Evolutionary conservation across 2,888 invertebrate species (phyloP).

Genomic region (Dicyrtoma fusca): DNA sequence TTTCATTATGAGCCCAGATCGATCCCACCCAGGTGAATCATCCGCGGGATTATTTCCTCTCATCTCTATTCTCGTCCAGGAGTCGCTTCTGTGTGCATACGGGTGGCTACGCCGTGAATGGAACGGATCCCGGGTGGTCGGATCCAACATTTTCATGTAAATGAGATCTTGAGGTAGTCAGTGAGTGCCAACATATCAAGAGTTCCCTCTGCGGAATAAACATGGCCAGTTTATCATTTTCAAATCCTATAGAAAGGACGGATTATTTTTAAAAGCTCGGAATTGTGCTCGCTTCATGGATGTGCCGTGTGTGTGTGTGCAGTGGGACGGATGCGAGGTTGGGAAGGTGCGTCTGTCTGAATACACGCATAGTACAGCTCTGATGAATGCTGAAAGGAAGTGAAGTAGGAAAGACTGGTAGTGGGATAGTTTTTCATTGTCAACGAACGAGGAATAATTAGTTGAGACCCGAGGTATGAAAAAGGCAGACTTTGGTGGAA

Average conservation of each 20-base stretch:
- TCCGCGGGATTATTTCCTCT: constrained; percentile 17
- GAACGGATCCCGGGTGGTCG: constrained; percentile 34
- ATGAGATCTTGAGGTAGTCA: constrained; percentile 5
- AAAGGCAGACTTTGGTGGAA: constrained; percentile 9
- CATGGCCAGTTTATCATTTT: neutral
- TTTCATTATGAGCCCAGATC: constrained; percentile 21
- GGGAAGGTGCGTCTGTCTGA: neutral
- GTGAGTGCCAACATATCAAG: neutral
- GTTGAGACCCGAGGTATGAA: constrained; percentile 12
- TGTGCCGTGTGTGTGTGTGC: neutral
- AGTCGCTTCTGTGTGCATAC: neutral
- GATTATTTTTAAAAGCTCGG: neutral
- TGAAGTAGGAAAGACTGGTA: constrained; percentile 8
- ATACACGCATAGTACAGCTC: too few species aligned
- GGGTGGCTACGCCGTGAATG: constrained; percentile 13
- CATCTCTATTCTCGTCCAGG: neutral
- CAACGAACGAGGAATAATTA: constrained; percentile 26
- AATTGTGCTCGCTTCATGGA: neutral
- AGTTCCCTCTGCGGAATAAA: neutral
- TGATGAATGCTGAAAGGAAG: constrained; percentile 13
- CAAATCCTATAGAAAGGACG: neutral
- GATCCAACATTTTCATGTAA: constrained; percentile 25
- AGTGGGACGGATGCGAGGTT: neutral
- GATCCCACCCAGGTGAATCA: constrained; percentile 36
- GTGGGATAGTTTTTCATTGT: constrained; percentile 29